Evolutionary conservation across 2,888 invertebrate genomes (phyloP), one percentile per base, ranked within the genome.

Genomic region (Macaria notata): DNA sequence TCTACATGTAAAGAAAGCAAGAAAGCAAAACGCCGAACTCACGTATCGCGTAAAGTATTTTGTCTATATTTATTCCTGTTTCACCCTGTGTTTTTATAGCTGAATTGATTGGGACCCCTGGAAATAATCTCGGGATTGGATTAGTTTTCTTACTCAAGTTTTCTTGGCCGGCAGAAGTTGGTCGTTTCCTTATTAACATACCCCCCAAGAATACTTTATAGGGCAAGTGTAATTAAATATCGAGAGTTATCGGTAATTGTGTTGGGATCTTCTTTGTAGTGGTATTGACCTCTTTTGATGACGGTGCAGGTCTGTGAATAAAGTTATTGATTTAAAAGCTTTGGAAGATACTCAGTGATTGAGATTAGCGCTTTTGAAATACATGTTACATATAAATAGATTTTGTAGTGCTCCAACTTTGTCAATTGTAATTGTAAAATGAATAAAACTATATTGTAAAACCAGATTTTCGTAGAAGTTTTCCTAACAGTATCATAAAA

Each of bases 91-190:
- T 83, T 85, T 84, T 88, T 85, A 85, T 84, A 83, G 81, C 79
- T 78, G 82, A 83, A 86, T 86, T 86, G 87, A 88, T 88, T 86
- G 84, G 81, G 80, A 81, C 79, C 73, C 68, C 72, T 77, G 80
- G 78, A 81, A 84, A 85, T 86, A 83, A 86, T 86, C 83, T 79
- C 75, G 72, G 74, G 75, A 79, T 77, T 76, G 83, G 81, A 86
- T 86, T 86, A 83, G 80, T 84, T 88, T 83, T 80, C 81, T 78
- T 78, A 78, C 72, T 71, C 71, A 83, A 80, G 66, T 80, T 81
- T 78, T 53, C 53, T 58, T 53, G 71, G 69, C 66, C 67, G 64
- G 56, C 64, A 69, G 67, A 75, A 76, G 69, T 71, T 62, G 65
- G 62, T 69, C 64, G 69, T 70, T 78, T 79, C 72, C 75, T 77